phyloP scores from a whole-genome alignment of 2,888 invertebrate species.

The Ophion costatus region DNA sequence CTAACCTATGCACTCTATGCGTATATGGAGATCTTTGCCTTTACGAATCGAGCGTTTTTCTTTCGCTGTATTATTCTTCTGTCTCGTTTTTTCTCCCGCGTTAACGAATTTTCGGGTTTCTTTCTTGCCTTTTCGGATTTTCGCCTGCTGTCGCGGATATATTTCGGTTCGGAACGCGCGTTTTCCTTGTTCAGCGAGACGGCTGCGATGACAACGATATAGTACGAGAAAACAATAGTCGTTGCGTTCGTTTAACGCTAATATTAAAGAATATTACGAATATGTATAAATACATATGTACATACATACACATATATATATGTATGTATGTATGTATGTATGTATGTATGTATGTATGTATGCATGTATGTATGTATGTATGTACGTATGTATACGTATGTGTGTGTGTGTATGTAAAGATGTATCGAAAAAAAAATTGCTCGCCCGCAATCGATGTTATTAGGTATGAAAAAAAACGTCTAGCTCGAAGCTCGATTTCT shows the following conservation, averaged over 20 bases:
- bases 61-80: neutral
- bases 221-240: constrained; percentile 67
- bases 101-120: neutral
- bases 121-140: constrained; percentile 11
- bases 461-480: too few relatives aligned
- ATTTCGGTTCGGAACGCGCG: constrained; percentile 42
- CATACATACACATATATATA: constrained; percentile 16
- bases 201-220: constrained; percentile 64
- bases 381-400: constrained; percentile 21
- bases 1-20: constrained; percentile 25
- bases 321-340: constrained; percentile 21
- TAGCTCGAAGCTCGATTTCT: too few relatives aligned
- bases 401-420: constrained; percentile 8
- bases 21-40: constrained; percentile 34
- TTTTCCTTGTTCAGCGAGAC: constrained; percentile 49
- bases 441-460: neutral
- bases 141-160: constrained; percentile 35
- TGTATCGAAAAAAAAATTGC: neutral
- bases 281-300: constrained; percentile 39
- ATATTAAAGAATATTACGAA: constrained; percentile 66
- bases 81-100: neutral
- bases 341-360: constrained; percentile 6
- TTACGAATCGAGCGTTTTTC: constrained; percentile 37
- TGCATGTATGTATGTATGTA: constrained; percentile 14
- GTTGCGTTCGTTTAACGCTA: constrained; percentile 52